Evolutionary conservation across 2,113 vertebrate genomes (phyloP).

Genomic region (Pyxicephalus adspersus): DNA sequence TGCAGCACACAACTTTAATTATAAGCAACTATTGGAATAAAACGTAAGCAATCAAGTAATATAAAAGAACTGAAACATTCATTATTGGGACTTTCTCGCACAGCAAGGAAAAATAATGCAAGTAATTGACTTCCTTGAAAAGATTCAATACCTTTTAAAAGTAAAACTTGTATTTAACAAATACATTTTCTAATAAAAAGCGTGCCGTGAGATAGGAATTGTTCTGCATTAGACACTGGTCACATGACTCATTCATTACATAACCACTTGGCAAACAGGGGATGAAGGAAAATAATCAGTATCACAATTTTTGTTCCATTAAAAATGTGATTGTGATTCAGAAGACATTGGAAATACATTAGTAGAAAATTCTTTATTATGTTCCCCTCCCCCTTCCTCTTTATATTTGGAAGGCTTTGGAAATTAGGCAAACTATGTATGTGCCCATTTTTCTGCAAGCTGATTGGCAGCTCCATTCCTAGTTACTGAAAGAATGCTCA

Average conservation of each 20-base stretch:
- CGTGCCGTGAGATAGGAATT: constrained; percentile 12
- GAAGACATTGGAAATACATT: constrained; percentile 13
- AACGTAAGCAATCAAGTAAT: constrained; percentile 51
- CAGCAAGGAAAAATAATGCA: constrained; percentile 26
- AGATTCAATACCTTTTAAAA: constrained; percentile 11
- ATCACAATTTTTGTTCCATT: constrained; percentile 41
- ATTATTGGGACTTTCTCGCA: constrained; percentile 9
- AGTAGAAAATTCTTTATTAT: constrained; percentile 20
- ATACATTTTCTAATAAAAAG: constrained; percentile 33
- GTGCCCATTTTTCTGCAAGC: no score
- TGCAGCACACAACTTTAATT: constrained; percentile 48
- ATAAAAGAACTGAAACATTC: constrained; percentile 47
- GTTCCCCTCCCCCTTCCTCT: not conserved
- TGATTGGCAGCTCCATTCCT: no score
- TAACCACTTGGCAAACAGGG: constrained; percentile 30
- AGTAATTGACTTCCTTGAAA: constrained; percentile 27
- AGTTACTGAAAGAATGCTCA: no score
- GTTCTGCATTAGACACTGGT: not conserved
- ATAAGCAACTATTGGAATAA: constrained; percentile 48
- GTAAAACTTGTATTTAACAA: constrained; percentile 24
- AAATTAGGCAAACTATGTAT: no score
- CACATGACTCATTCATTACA: constrained; percentile 29
- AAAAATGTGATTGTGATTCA: constrained; percentile 23
- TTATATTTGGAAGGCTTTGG: not conserved
- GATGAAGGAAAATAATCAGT: constrained; percentile 27